Conservation (phyloP, 2,113 vertebrate genomes). For the Colius striatus region DNA sequence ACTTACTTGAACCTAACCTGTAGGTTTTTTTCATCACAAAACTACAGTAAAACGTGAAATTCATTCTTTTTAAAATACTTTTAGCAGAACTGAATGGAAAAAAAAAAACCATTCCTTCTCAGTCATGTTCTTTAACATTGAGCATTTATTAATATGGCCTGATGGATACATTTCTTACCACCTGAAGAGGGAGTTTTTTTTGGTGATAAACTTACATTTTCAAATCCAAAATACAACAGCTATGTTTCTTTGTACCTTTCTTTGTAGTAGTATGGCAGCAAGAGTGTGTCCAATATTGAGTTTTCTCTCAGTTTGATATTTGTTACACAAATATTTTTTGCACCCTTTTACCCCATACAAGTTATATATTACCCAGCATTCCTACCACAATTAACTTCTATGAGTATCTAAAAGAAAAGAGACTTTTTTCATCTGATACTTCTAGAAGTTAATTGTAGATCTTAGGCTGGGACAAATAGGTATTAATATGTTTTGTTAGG, state of each 20-base stretch:
- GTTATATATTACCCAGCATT: background rate
- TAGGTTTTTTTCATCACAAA: background rate
- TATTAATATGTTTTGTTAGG: background rate
- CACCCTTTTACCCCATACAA: background rate
- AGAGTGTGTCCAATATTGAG: background rate
- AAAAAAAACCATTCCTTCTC: background rate
- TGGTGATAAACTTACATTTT: background rate
- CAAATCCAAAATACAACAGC: background rate
- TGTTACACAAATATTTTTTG: background rate
- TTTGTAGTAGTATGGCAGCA: background rate
- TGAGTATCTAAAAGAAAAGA: background rate
- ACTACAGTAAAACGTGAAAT: background rate
- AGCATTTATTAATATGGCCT: background rate
- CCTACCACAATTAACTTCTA: background rate
- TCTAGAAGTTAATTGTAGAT: background rate
- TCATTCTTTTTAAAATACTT: background rate
- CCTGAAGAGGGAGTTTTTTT: background rate
- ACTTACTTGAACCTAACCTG: background rate
- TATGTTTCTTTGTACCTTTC: background rate
- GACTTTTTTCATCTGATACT: background rate
- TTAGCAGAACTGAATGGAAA: background rate
- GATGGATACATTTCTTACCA: background rate
- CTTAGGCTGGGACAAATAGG: background rate
- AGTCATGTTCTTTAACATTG: background rate
- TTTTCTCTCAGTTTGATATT: background rate